These are phyloP conservation scores for Formica selysi DNA, from an alignment of 1,140 invertebrate genomes.

Conservation along the genomic window DNA sequence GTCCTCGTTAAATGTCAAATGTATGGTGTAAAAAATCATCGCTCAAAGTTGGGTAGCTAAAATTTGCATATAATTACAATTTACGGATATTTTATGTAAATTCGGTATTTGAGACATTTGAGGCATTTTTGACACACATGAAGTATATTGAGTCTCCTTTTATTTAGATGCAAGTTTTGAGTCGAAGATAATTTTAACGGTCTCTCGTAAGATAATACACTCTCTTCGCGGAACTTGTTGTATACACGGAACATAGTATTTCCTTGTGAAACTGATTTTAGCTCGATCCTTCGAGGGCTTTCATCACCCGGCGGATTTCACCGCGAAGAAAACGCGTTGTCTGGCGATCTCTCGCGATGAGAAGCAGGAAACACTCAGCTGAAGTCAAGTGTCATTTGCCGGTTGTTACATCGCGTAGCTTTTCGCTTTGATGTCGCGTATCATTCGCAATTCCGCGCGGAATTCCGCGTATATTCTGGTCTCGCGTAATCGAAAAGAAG, in stretches of 20 bases:
- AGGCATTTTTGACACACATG: too few species aligned
- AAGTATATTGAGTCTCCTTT: not conserved
- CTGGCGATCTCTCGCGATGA: slow-evolving; percentile 69
- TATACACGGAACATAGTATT: not conserved
- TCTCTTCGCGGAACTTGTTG: not conserved
- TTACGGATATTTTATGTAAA: not conserved
- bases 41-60: not conserved
- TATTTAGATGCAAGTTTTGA: not conserved
- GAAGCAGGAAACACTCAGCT: slow-evolving; percentile 68
- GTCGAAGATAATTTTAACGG: not conserved
- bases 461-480: slow-evolving; percentile 38
- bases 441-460: slow-evolving; percentile 81
- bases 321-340: slow-evolving; percentile 54
- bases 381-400: slow-evolving; percentile 67
- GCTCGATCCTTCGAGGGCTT: slow-evolving; percentile 10
- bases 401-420: slow-evolving; percentile 70
- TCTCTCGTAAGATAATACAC: not conserved
- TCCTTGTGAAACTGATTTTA: slow-evolving; percentile 7
- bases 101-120: not conserved
- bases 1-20: slow-evolving; percentile 62
- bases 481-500: slow-evolving; percentile 41
- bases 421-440: slow-evolving; percentile 80
- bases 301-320: slow-evolving; percentile 57
- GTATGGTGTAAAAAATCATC: slow-evolving; percentile 2
- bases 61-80: not conserved